Evolutionary conservation across 2,113 vertebrate genomes (phyloP).

Genomic region (Tinamus guttatus): DNA sequence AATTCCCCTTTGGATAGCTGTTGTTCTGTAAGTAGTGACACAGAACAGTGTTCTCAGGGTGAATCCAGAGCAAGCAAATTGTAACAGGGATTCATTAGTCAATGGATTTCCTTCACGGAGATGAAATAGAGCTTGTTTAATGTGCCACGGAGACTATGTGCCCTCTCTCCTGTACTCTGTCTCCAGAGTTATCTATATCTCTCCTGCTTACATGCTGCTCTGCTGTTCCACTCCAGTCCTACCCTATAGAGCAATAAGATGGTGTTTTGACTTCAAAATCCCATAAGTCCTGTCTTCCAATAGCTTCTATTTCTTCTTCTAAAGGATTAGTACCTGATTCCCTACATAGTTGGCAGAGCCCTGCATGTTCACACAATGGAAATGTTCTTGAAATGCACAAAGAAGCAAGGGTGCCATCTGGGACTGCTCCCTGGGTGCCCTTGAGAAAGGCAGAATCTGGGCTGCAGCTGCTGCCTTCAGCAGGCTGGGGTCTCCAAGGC

Average conservation of each 20-base stretch:
- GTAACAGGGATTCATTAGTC: constrained; percentile 4
- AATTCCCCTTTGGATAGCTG: background rate
- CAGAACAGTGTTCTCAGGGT: background rate
- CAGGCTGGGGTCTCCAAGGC: background rate
- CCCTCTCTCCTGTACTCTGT: background rate
- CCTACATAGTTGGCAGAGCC: background rate
- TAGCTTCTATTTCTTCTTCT: background rate
- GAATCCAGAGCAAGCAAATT: background rate
- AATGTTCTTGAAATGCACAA: background rate
- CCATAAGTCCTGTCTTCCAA: background rate
- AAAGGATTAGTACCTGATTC: background rate
- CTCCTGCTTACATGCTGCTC: background rate
- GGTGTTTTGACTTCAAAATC: background rate
- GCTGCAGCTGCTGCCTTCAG: background rate
- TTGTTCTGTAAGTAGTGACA: background rate
- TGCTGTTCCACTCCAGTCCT: background rate
- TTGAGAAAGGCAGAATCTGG: background rate
- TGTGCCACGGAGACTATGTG: background rate
- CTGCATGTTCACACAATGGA: background rate
- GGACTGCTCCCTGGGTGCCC: background rate
- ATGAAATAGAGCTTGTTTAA: background rate
- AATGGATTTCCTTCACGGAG: background rate
- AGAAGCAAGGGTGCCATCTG: background rate
- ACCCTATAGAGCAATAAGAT: background rate
- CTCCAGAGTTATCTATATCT: background rate